phyloP scores from a whole-genome alignment of 2,797 vertebrate genomes.

The Eulemur coronatus region DNA sequence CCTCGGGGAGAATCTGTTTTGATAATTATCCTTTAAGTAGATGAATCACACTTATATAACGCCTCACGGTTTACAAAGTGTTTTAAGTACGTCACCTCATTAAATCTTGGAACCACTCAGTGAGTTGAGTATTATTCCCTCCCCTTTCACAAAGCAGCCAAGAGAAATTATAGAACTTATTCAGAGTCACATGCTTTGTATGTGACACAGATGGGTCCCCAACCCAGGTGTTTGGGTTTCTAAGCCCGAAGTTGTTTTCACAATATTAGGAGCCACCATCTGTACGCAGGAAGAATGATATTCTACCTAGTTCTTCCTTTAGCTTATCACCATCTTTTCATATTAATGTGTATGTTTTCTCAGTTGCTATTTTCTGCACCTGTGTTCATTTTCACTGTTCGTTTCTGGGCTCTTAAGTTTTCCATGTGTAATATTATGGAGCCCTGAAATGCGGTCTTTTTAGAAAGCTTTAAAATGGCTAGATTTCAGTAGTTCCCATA shows the following conservation, averaged over 20 bases:
- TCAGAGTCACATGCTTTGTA: background rate
- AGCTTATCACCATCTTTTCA: background rate
- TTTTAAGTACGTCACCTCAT: background rate
- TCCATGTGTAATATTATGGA: background rate
- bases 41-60: background rate
- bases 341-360: background rate
- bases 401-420: background rate
- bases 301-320: background rate
- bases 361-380: background rate
- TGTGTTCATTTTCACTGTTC: background rate
- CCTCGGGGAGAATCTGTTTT: slow-evolving; percentile 48
- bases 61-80: background rate
- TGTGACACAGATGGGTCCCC: background rate
- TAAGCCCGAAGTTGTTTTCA: background rate
- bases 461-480: background rate
- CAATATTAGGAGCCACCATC: background rate
- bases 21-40: slow-evolving; percentile 39
- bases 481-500: background rate
- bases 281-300: background rate
- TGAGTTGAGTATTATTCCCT: background rate
- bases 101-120: background rate
- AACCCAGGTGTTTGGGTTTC: background rate
- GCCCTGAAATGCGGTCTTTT: background rate
- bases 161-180: background rate
- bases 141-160: background rate